Evolutionary conservation across 2,888 invertebrate species (phyloP).

Genomic region (Nomada fabriciana): DNA sequence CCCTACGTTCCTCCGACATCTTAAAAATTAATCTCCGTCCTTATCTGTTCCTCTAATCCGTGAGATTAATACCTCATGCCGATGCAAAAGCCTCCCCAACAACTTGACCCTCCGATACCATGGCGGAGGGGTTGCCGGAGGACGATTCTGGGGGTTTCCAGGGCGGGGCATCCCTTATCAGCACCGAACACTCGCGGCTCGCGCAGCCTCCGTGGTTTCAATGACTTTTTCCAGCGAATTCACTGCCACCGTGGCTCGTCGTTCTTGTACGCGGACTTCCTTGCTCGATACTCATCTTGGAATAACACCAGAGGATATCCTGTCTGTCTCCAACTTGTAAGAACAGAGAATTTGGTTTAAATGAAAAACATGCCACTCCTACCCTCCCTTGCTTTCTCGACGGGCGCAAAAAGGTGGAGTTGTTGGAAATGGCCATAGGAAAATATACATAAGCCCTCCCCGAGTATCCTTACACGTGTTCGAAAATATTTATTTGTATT

Average conservation of each 20-base stretch:
- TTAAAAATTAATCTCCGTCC: conserved; percentile 77
- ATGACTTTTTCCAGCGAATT: conserved; percentile 45
- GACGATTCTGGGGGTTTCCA: conserved; percentile 57
- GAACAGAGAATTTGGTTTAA: background rate
- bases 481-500: background rate
- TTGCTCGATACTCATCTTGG: conserved; percentile 59
- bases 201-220: conserved; percentile 64
- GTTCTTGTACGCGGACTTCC: conserved; percentile 57
- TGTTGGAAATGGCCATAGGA: background rate
- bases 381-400: background rate
- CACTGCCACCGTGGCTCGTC: conserved; percentile 28
- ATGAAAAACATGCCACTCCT: background rate
- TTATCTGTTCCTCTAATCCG: conserved; percentile 75
- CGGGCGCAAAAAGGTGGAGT: background rate
- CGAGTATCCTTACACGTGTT: no score
- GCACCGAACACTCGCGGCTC: conserved; percentile 78
- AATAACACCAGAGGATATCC: conserved; percentile 41
- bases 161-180: conserved; percentile 81
- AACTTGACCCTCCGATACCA: conserved; percentile 74
- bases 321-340: conserved; percentile 21
- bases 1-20: conserved; percentile 65
- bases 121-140: conserved; percentile 53
- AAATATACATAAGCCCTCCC: no score
- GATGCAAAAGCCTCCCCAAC: conserved; percentile 62
- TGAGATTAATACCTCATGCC: conserved; percentile 77